These are phyloP conservation scores for Tangara arthus DNA, from an alignment of 2,797 vertebrate genomes.

Conservation along the genomic window DNA sequence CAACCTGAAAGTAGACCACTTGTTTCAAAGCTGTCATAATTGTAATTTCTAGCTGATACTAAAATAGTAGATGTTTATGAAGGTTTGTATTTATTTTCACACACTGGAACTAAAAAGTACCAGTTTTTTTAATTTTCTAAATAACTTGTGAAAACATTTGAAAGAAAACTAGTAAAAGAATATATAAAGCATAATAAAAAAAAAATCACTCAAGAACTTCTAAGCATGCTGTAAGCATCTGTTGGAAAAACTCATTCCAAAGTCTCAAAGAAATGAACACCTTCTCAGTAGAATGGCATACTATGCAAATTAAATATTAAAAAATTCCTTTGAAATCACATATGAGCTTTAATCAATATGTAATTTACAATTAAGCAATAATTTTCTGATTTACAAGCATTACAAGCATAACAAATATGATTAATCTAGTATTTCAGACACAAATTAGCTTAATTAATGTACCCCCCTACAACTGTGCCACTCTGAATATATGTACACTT, in stretches of 20 bases:
- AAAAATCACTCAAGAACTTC: neutral
- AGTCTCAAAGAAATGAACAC: neutral
- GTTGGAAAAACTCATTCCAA: neutral
- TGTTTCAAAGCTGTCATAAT: neutral
- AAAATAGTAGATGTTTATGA: neutral
- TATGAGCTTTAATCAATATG: constrained; percentile 45
- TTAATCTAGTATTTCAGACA: constrained; percentile 64
- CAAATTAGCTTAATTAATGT: constrained; percentile 67
- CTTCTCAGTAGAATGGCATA: neutral
- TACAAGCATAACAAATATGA: constrained; percentile 60
- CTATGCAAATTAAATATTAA: constrained; percentile 5
- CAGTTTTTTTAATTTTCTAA: neutral
- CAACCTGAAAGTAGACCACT: neutral
- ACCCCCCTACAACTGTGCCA: constrained; percentile 1
- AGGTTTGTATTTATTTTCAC: neutral
- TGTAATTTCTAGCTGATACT: neutral
- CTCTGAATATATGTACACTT: constrained; percentile 21
- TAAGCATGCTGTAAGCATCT: neutral
- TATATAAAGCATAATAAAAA: neutral
- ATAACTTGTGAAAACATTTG: neutral
- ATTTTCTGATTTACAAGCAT: constrained; percentile 67
- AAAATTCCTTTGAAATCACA: constrained; percentile 38
- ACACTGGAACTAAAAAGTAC: neutral
- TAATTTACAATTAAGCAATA: constrained; percentile 70
- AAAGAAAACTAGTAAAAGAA: neutral